Conservation (phyloP, 2,888 invertebrate species). For the Formica aserva region DNA sequence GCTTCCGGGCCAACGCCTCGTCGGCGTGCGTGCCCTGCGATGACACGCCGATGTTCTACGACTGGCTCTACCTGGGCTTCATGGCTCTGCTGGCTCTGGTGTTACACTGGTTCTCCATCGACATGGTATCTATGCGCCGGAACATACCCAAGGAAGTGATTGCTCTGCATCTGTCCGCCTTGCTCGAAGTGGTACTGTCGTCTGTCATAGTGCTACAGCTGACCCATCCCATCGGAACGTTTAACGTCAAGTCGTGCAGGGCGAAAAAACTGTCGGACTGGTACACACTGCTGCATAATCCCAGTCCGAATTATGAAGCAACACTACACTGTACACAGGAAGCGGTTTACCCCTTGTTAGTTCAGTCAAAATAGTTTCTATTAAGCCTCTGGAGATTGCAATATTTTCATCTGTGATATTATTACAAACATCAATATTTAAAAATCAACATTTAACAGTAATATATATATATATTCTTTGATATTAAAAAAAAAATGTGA, state of each 20-base stretch:
- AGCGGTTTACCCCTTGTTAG: constrained; percentile 98
- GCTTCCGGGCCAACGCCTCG: constrained; percentile 91
- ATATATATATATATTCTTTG: neutral
- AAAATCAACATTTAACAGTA: neutral
- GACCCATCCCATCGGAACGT: constrained; percentile 93
- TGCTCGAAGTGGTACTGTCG: constrained; percentile 92
- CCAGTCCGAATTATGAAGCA: constrained; percentile 95
- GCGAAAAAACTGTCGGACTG: constrained; percentile 95
- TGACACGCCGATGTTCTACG: constrained; percentile 93
- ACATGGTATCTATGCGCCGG: constrained; percentile 91
- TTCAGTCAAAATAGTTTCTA: constrained; percentile 68
- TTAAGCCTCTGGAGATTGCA: neutral
- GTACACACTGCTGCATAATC: constrained; percentile 98
- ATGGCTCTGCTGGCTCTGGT: constrained; percentile 96
- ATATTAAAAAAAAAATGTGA: neutral
- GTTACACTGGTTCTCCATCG: constrained; percentile 97
- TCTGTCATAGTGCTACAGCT: constrained; percentile 92
- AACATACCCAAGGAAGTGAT: constrained; percentile 92
- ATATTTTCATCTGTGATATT: neutral
- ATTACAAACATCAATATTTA: neutral
- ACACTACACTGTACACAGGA: constrained; percentile 98
- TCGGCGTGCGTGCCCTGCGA: constrained; percentile 93
- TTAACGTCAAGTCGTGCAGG: constrained; percentile 92
- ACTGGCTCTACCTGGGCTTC: constrained; percentile 97
- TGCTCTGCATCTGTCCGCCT: constrained; percentile 92